These are phyloP conservation scores for Meriones unguiculatus DNA, from an alignment of 2,113 vertebrate species.

Conservation along the genomic window DNA sequence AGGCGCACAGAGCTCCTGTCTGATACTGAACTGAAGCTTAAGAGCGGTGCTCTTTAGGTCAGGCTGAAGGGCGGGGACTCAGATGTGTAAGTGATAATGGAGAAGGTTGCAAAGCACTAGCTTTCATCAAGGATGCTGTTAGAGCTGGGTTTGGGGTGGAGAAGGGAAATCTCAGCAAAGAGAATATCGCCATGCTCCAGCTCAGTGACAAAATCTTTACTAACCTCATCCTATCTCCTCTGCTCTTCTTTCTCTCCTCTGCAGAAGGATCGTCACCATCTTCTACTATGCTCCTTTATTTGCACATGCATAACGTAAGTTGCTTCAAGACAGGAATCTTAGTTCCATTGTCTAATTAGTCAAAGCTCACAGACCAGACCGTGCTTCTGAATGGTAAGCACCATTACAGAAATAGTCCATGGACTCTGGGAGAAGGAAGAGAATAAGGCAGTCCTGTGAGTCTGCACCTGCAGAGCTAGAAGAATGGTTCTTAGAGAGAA, in stretches of 20 bases:
- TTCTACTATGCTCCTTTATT: neutral
- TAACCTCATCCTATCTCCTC: fast-evolving
- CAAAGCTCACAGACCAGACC: neutral
- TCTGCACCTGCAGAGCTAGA: neutral
- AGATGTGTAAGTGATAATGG: fast-evolving
- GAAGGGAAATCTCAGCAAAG: neutral
- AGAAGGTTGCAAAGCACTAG: neutral
- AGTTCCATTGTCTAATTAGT: neutral
- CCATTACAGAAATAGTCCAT: neutral
- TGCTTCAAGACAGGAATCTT: neutral
- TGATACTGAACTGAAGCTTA: fast-evolving
- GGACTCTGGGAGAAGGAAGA: neutral
- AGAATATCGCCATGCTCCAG: fast-evolving
- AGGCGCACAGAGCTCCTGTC: neutral
- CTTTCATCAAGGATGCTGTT: neutral
- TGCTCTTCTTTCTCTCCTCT: too few relatives aligned
- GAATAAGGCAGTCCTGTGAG: neutral
- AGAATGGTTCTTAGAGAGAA: neutral
- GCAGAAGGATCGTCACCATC: neutral
- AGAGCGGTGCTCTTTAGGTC: neutral
- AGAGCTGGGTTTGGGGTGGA: neutral
- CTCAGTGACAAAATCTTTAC: neutral
- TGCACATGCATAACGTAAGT: neutral
- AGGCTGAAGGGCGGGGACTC: too few relatives aligned
- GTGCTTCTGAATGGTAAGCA: neutral